Base-by-base conservation (phyloP, 2,113 vertebrate species). In the Saccopteryx bilineata region DNA sequence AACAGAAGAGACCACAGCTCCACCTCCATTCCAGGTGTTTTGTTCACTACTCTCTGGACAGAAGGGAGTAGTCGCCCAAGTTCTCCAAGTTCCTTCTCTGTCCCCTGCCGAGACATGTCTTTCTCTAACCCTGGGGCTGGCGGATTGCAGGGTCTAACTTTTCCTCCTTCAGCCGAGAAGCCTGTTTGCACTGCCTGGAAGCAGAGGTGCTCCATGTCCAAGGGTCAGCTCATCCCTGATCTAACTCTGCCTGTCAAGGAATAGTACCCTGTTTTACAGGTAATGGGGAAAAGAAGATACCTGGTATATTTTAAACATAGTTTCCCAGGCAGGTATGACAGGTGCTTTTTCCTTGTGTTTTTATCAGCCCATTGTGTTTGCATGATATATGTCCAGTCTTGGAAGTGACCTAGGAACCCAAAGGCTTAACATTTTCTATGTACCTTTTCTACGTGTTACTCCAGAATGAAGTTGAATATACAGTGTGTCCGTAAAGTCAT, bases 181-280 rank as follows among this genome's bases (percentile, higher is more conserved):
- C 56, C 50, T 0, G 0, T 48, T 31, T 0, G 0, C 31, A 26
- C 4, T 28, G 14, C 54, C 28, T n/a, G 39, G 63, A 68, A 48
- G 39, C 24, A 26, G 66, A 74, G 72, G 61, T 48, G 39, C 72
- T 50, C 1, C 0, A 0, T 71, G 9, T 12, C 76, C 26, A n/a
- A 13, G 58, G 61, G 10, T 84, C n/a, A 79, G 56, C 7, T 48
- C 31, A 90, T 46, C 18, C 56, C 65, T 87, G 9, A 65, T 33
- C 14, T 31, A 54, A n/a, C 75, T 60, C 61, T 74, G 19, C 54
- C 68, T 85, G 78, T 56, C 5, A 48, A 39, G 56, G 9, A 68
- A 14, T 66, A 78, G 58, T 65, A 2, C 46, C 39, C 1, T 79
- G 19, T 19, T 75, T 89, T n/a, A 81, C 31, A 60, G 31, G 26